Percentiles rank a stretch among this genome's conserved stretches.
Conservation (phyloP, 2,888 invertebrate genomes). For the Diarsia brunnea region DNA sequence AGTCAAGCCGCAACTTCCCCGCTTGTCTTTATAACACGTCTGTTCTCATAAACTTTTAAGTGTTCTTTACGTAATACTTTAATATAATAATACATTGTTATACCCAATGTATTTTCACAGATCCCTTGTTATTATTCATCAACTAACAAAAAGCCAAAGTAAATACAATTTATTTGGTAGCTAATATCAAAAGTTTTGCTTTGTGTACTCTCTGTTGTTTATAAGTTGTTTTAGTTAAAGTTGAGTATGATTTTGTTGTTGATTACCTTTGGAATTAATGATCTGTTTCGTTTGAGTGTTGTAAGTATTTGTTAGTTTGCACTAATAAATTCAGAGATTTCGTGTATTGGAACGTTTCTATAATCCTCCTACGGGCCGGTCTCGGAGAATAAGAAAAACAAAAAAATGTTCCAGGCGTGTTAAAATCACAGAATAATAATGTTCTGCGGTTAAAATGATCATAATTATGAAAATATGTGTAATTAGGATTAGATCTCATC, state of each 20-base stretch:
- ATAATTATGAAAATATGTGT: neutral
- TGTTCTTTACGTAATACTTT: conserved; percentile 64
- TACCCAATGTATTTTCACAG: conserved; percentile 60
- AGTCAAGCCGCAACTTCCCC: conserved; percentile 58
- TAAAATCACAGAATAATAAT: neutral
- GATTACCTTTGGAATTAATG: conserved; percentile 46
- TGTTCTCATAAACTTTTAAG: conserved; percentile 64
- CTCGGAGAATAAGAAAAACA: neutral
- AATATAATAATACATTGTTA: conserved; percentile 57
- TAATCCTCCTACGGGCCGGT: neutral
- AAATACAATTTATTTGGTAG: conserved; percentile 64
- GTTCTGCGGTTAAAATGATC: neutral
- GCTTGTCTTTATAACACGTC: conserved; percentile 57
- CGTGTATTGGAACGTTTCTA: conserved; percentile 2
- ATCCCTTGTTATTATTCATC: conserved; percentile 69
- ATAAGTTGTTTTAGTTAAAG: conserved; percentile 64
- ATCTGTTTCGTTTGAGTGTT: conserved; percentile 27
- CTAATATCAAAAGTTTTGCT: conserved; percentile 66
- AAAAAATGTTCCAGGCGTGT: neutral
- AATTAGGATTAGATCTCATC: neutral
- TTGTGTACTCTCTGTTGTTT: conserved; percentile 66
- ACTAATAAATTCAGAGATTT: neutral
- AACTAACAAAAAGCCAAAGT: conserved; percentile 65
- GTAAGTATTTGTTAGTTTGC: conserved; percentile 19
- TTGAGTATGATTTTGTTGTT: conserved; percentile 63